Conservation (phyloP, 30 jellyfish, hydroid and myxozoan species). For the Turritopsis dohrnii region DNA sequence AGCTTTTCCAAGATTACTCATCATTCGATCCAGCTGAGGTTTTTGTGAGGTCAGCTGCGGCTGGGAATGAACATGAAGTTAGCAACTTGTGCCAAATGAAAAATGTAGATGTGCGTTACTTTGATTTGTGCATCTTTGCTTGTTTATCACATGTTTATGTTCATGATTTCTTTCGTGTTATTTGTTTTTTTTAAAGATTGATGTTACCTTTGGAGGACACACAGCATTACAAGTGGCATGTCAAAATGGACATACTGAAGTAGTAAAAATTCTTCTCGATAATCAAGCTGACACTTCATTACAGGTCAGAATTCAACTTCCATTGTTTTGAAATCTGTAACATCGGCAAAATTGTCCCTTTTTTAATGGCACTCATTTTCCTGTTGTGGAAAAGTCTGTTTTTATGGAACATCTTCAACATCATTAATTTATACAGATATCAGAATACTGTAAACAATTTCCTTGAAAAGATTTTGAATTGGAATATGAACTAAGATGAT, state of each 20-base stretch:
- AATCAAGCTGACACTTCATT: slow-evolving; percentile 59
- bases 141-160: no score
- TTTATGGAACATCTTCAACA: no score
- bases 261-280: slow-evolving; percentile 43
- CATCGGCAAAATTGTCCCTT: no score
- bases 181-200: slow-evolving; percentile 31
- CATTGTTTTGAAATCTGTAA: not conserved
- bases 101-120: slow-evolving; percentile 41
- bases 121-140: no score
- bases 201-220: slow-evolving; percentile 81
- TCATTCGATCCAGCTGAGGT: slow-evolving; percentile 81
- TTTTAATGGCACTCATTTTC: not conserved
- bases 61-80: slow-evolving; percentile 51
- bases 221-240: slow-evolving; percentile 96
- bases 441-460: no score
- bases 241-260: slow-evolving; percentile 79
- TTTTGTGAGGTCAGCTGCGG: slow-evolving; percentile 89
- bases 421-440: no score
- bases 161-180: no score
- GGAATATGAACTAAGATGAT: no score
- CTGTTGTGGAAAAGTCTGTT: not conserved
- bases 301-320: no score
- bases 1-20: slow-evolving; percentile 49
- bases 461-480: no score
- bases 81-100: slow-evolving; percentile 44